Base-by-base conservation (phyloP, 2,113 vertebrate genomes). In the Tragelaphus strepsiceros region DNA sequence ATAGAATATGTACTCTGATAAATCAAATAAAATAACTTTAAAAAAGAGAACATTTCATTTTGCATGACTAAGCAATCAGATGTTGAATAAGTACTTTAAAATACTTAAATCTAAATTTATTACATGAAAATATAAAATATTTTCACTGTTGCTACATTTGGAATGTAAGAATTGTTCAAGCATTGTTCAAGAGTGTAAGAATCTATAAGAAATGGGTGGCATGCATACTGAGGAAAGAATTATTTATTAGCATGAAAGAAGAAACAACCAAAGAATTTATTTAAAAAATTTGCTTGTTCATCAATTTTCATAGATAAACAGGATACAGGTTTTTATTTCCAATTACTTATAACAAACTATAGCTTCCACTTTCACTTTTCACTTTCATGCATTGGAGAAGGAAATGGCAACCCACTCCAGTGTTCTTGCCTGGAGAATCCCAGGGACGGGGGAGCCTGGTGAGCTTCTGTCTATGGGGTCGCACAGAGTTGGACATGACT, bases 311-410 rank as follows among this genome's bases (percentile, higher is more conserved):
- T 1, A 80, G 74, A 8, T 87, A 87, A 89, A 89, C 2, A 89
- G 58, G 28, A 92, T 46, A 86, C 4, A 86, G 81, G 10, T 59
- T 95, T 90, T 92, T 67, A 86, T 54, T 88, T 87, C 87, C 4
- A 83, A 81, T 51, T 80, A 88, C 74, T 85, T 61, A 49, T 43
- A 93, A 90, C 58, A 95, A 74, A 74, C 11, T 39, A 39, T 12
- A 74, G 99, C 98, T 99, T 99, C 99, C 43, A 43, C 43, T 43
- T 43, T 43, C 43, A 43, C 43, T 43, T 43, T 43, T 43, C 43
- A 43, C 43, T 43, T 43, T 43, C 43, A 5, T 43, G 43, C 43
- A 43, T 43, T 43, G 43, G 43, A 43, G 43, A 43, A 43, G 43
- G 43, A 43, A 43, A 43, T 43, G 5, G 43, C 43, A 43, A 43